Percentiles rank a stretch among this genome's conserved stretches.
phyloP scores from a whole-genome alignment of 2,888 invertebrate genomes.

The Dione juno region DNA sequence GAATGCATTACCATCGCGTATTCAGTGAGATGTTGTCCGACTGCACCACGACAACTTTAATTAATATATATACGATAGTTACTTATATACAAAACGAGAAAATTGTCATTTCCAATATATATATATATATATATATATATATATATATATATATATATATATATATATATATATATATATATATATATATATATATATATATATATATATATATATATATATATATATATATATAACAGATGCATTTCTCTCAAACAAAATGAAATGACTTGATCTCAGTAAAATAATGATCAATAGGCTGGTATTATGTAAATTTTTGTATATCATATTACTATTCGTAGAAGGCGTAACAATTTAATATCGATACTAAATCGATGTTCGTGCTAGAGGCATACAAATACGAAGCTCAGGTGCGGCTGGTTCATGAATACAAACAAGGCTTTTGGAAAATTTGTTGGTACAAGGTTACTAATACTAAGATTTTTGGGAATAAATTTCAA shows the following conservation, averaged over 20 bases:
- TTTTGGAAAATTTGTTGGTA: constrained; percentile 52
- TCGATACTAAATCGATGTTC: constrained; percentile 33
- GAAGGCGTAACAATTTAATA: constrained; percentile 33
- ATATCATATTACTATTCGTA: constrained; percentile 49
- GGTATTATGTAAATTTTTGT: background rate
- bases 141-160: background rate
- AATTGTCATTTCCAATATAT: too few species aligned
- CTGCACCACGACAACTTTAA: too few species aligned
- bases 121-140: background rate
- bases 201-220: background rate
- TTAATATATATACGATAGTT: too few species aligned
- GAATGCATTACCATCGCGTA: too few species aligned
- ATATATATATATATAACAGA: background rate
- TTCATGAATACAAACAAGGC: constrained; percentile 64
- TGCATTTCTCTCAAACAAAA: background rate
- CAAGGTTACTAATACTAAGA: constrained; percentile 1
- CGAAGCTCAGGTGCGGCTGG: constrained; percentile 56
- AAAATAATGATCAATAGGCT: background rate
- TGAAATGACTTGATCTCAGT: background rate
- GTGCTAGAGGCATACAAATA: constrained; percentile 67
- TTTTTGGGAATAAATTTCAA: background rate
- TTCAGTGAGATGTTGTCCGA: too few species aligned
- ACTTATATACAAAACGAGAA: too few species aligned
- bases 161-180: background rate
- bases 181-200: background rate